Evolutionary conservation across 2,888 invertebrate genomes (phyloP).

Genomic region (Coelopa pilipes): DNA sequence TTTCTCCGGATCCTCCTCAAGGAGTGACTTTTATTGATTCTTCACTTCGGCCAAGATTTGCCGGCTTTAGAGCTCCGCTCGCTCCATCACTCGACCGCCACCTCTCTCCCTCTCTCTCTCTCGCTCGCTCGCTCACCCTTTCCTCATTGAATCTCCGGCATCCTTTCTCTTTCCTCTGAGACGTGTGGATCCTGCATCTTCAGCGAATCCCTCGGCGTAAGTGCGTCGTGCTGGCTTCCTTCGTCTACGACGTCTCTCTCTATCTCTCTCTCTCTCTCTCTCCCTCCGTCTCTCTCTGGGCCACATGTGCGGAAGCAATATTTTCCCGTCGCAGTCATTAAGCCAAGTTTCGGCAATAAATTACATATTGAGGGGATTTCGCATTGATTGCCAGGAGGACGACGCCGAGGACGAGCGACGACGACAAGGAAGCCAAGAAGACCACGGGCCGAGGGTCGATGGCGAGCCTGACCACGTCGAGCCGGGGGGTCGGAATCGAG

Average conservation of each 20-base stretch:
- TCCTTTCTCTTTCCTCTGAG: background rate
- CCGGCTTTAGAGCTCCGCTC: slow-evolving; percentile 36
- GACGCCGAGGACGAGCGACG: background rate
- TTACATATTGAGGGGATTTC: slow-evolving; percentile 45
- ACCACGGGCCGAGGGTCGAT: no score
- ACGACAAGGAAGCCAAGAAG: no score
- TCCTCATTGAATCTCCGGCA: no score
- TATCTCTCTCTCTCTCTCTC: slow-evolving; percentile 7
- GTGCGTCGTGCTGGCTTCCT: slow-evolving; percentile 24
- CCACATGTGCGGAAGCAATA: slow-evolving; percentile 44
- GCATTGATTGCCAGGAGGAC: background rate
- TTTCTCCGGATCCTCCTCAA: slow-evolving; percentile 39
- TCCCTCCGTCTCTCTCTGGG: background rate
- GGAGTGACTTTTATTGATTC: slow-evolving; percentile 64
- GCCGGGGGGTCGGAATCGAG: no score
- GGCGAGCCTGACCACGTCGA: no score
- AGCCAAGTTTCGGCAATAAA: slow-evolving; percentile 61
- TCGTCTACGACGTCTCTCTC: slow-evolving; percentile 28
- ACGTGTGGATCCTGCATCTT: background rate
- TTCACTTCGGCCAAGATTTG: slow-evolving; percentile 57
- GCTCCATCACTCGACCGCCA: background rate
- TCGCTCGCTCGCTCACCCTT: background rate
- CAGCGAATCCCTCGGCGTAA: background rate
- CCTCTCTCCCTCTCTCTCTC: slow-evolving; percentile 6
- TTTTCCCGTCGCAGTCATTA: slow-evolving; percentile 56